Percentiles rank a stretch among this genome's conserved stretches.
These are phyloP conservation scores for Aspidapion aeneum DNA, from an alignment of 2,888 invertebrate species.

Conservation along the genomic window DNA sequence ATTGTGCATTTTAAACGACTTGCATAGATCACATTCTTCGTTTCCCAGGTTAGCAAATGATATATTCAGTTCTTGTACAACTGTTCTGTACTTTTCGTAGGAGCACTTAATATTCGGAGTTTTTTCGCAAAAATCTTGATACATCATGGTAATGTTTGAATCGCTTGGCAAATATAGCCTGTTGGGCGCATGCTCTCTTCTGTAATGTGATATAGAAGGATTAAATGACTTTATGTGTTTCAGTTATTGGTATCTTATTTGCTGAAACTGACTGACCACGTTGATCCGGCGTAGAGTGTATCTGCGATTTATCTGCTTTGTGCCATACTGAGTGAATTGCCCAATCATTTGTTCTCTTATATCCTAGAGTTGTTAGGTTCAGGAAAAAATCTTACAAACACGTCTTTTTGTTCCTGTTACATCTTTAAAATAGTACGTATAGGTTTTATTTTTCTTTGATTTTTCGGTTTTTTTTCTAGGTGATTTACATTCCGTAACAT, in stretches of 20 bases:
- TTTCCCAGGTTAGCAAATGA: conserved; percentile 16
- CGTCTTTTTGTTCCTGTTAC: conserved; percentile 9
- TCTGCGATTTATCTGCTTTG: conserved; percentile 7
- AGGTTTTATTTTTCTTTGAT: conserved; percentile 16
- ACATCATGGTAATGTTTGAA: conserved; percentile 16
- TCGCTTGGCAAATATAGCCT: conserved; percentile 17
- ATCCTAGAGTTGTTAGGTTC: conserved; percentile 14
- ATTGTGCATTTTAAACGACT: conserved; percentile 14
- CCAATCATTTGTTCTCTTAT: conserved; percentile 19
- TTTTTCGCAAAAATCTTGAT: conserved; percentile 14
- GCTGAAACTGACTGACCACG: conserved; percentile 17
- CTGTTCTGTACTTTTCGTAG: conserved; percentile 19
- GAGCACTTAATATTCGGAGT: conserved; percentile 16
- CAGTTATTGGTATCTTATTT: conserved; percentile 16
- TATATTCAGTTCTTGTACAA: conserved; percentile 11
- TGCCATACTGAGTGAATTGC: conserved; percentile 14
- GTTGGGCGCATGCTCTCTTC: conserved; percentile 20
- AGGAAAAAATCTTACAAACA: conserved; percentile 14
- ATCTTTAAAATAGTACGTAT: conserved; percentile 15
- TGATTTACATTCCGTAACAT: conserved; percentile 19
- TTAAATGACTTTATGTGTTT: conserved; percentile 18
- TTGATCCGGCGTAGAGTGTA: conserved; percentile 14
- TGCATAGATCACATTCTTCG: conserved; percentile 16
- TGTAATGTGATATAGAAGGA: conserved; percentile 21
- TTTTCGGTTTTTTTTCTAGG: conserved; percentile 14